phyloP scores from a whole-genome alignment of 2,888 invertebrate genomes.

The Epinotia bilunana region DNA sequence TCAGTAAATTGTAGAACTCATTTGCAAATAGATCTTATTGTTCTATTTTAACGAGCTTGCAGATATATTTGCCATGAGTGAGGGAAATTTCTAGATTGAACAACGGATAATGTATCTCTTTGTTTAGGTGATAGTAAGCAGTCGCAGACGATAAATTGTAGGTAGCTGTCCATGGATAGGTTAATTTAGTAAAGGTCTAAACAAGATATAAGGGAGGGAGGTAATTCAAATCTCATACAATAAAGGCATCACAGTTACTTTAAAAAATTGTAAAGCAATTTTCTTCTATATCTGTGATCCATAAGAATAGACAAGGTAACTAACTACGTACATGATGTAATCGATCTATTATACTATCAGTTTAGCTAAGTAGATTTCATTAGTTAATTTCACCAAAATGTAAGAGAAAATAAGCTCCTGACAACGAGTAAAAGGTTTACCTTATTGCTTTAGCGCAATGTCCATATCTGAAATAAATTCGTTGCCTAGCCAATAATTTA shows the following conservation, averaged over 20 bases:
- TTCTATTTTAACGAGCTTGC: slow-evolving; percentile 9
- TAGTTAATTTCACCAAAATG: not conserved
- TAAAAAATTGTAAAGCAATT: not conserved
- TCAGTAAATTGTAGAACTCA: slow-evolving; percentile 29
- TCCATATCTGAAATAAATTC: slow-evolving; percentile 23
- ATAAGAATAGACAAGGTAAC: not conserved
- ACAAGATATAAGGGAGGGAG: not conserved
- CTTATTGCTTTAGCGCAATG: slow-evolving; percentile 2
- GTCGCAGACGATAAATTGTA: not conserved
- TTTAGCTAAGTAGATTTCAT: too few species aligned
- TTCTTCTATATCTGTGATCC: not conserved
- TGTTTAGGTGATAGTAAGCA: too few species aligned
- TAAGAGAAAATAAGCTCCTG: not conserved
- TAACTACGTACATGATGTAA: not conserved
- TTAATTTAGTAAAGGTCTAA: not conserved
- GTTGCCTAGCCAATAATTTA: slow-evolving; percentile 35
- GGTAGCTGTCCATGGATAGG: too few species aligned
- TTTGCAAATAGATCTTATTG: slow-evolving; percentile 25
- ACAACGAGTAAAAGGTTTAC: not conserved
- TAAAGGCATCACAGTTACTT: too few species aligned
- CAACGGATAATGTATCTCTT: not conserved
- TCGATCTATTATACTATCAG: too few species aligned
- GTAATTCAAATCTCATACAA: not conserved
- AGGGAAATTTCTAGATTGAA: not conserved
- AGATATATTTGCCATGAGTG: not conserved